Evolutionary conservation across 2,113 vertebrate genomes (phyloP), one percentile per base, ranked within the genome.

Genomic region (Nothoprocta perdicaria): DNA sequence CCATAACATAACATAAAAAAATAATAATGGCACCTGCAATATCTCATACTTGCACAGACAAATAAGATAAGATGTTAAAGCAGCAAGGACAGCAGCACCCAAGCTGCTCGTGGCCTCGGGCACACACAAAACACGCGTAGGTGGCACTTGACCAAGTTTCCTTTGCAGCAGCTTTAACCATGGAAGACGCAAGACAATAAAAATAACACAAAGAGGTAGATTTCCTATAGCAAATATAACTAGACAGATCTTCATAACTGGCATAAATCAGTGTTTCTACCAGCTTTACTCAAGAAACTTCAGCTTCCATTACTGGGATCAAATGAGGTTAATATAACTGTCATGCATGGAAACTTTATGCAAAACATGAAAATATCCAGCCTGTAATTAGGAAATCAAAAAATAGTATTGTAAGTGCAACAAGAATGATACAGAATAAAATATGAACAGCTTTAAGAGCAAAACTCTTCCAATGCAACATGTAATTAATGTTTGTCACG

Each of bases 401-500:
- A 90, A 84, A 14, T 29, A 86, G 68, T 48, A 61, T 5, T 27
- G 40, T 27, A 67, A 78, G 82, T 8, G 10, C 65, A 48, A 43
- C 21, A 38, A 23, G 15, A 71, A 71, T 38, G 33, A 52, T 50
- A 9, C 0, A 43, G 27, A 33, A 89, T 29, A 72, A 86, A 87
- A 84, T 12, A 83, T 1, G 12, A 84, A 78, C 45, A 52, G 12
- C 29, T 91, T 85, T 78, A 92, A 55, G 2, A 1, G 10, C 45
- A 86, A 83, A 90, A 55, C 17, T 88, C 61, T 76, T n/a, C 23
- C 10, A 87, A 82, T 0, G 0, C 43, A 77, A 63, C 2, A 2
- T 26, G 7, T 38, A 91, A 95, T 92, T 88, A 92, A 93, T 23
- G 55, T 46, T 65, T 93, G 72, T 61, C 79, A 92, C 29, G 46